These are phyloP conservation scores for Cecropterus lyciades DNA, from an alignment of 1,140 invertebrate genomes.

Conservation along the genomic window DNA sequence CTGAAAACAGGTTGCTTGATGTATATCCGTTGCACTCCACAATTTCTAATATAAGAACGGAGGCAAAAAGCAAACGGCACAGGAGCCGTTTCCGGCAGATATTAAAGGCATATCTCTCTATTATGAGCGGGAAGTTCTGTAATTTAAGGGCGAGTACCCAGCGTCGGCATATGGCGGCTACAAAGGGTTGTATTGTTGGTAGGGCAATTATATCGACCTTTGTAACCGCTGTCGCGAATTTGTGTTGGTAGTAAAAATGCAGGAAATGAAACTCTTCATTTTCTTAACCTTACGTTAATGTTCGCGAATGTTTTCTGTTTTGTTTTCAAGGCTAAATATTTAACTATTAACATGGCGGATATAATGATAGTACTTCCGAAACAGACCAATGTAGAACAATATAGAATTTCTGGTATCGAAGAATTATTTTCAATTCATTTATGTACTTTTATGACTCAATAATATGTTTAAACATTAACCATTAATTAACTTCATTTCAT, in stretches of 20 bases:
- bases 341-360: no score
- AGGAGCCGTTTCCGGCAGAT: constrained; percentile 75
- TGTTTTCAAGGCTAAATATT: no score
- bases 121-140: constrained; percentile 82
- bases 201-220: constrained; percentile 18
- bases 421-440: no score
- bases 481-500: no score
- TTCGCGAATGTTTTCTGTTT: no score
- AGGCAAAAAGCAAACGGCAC: constrained; percentile 76
- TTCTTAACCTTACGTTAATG: no score
- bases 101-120: constrained; percentile 84
- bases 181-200: constrained; percentile 56
- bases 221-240: neutral
- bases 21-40: constrained; percentile 42
- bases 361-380: no score
- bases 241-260: neutral
- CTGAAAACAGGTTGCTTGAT: constrained; percentile 4
- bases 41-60: constrained; percentile 77
- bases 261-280: no score
- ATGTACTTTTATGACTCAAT: no score
- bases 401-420: no score
- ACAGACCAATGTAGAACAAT: no score
- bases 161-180: constrained; percentile 72
- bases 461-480: no score
- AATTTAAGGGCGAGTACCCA: constrained; percentile 76